Evolutionary conservation across 1,140 invertebrate species (phyloP).

Genomic region (Drosophila mayri): DNA sequence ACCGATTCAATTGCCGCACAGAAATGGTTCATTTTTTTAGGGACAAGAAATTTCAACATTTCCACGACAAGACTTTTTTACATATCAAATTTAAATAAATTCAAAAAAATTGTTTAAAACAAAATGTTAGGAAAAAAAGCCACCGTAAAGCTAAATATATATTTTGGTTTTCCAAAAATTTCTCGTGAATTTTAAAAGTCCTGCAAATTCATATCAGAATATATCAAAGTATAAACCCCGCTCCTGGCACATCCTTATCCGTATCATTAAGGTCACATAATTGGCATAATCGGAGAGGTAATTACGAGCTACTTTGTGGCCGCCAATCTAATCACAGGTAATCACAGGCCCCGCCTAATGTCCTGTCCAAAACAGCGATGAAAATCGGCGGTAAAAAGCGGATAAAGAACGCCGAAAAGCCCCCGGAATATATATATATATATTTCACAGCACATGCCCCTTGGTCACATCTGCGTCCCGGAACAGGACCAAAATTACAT

Average conservation of each 20-base stretch:
- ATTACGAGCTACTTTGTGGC: conserved; percentile 13
- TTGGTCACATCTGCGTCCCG: conserved; percentile 75
- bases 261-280: conserved; percentile 15
- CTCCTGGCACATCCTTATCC: conserved; percentile 7
- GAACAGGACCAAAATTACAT: conserved; percentile 58
- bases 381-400: conserved; percentile 39
- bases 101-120: neutral
- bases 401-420: conserved; percentile 23
- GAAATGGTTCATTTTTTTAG: neutral
- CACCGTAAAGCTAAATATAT: too few relatives aligned
- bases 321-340: conserved; percentile 24
- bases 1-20: conserved; percentile 1
- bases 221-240: neutral
- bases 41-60: neutral
- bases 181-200: too few relatives aligned
- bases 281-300: conserved; percentile 18
- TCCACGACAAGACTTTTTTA: too few relatives aligned
- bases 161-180: too few relatives aligned
- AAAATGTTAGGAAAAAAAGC: neutral
- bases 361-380: conserved; percentile 4
- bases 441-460: conserved; percentile 72
- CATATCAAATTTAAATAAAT: neutral
- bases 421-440: conserved; percentile 19
- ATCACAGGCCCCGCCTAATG: conserved; percentile 4
- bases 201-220: neutral